Evolutionary conservation across 2,888 invertebrate species (phyloP).

Genomic region (Odontocolon sp.): DNA sequence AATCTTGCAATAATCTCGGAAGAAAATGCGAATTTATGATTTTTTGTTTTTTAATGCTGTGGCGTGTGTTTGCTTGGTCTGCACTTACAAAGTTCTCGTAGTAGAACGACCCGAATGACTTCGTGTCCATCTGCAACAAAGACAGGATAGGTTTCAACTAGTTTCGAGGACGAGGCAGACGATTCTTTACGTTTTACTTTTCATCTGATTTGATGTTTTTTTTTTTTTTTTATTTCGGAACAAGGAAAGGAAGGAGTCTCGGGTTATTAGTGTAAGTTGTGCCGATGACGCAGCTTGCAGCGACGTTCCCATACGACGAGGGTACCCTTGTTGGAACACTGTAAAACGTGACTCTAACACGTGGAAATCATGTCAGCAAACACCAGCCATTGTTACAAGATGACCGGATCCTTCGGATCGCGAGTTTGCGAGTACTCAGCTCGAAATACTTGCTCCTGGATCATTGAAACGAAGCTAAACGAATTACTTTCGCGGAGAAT

Average conservation of each 20-base stretch:
- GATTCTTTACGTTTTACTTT: constrained; percentile 37
- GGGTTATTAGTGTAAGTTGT: constrained; percentile 74
- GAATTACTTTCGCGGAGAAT: neutral
- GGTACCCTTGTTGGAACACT: constrained; percentile 78
- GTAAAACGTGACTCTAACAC: constrained; percentile 73
- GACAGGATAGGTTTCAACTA: constrained; percentile 80
- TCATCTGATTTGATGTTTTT: constrained; percentile 14
- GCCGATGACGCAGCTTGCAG: constrained; percentile 81
- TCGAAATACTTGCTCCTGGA: constrained; percentile 44
- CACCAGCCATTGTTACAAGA: constrained; percentile 68
- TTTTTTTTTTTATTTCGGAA: constrained; percentile 62
- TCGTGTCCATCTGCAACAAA: constrained; percentile 96
- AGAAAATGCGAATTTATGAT: constrained; percentile 12
- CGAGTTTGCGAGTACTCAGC: constrained; percentile 29
- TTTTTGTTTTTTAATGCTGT: constrained; percentile 18
- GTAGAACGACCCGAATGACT: constrained; percentile 97
- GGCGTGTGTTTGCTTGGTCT: constrained; percentile 66
- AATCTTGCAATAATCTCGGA: constrained; percentile 11
- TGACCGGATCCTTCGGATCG: constrained; percentile 19
- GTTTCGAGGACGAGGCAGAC: constrained; percentile 72
- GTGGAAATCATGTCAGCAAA: constrained; percentile 68
- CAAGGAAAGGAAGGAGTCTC: constrained; percentile 28
- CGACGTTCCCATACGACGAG: constrained; percentile 79
- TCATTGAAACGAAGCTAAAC: constrained; percentile 33
- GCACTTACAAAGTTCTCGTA: constrained; percentile 98